Evolutionary conservation across 2,888 invertebrate species (phyloP), one percentile per base, ranked within the genome.

Genomic region (Anodontia alba): DNA sequence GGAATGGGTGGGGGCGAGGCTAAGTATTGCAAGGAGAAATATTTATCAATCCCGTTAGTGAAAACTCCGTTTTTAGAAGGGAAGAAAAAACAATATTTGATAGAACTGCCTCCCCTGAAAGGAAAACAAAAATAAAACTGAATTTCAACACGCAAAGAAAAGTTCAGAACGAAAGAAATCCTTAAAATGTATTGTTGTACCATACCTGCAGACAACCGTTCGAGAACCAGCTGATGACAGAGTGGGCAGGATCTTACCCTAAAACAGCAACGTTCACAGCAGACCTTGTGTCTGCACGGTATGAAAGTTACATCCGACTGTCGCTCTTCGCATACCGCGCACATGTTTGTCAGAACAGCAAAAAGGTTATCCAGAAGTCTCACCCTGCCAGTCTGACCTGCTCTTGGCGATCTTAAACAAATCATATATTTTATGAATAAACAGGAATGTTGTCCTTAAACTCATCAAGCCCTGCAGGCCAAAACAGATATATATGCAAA

Each of bases 251-350:
- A 36, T 33, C 46, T 26, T 10, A 69, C 43, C n/a, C 69, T 26
- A 38, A 69, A 42, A 17, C 69, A 69, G 23, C 69, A 69, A 3
- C 23, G 23, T 29, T 67, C 70, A 31, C 79, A 72, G 36, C 54
- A 68, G 1, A 78, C 80, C 23, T 67, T 77, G 54, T 80, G 80
- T 26, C 75, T 49, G 70, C 83, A 83, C 0, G 83, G 83, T 15
- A 43, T 7, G 15, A 83, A 80, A 33, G 31, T 68, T 5, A 76
- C 69, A 23, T 83, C 79, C 0, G 79, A 31, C 5, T 62, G 62
- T 33, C 62, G 62, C 33, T 62, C 33, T 10, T 17, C 20, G 20
- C 62, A 62, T 15, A 62, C 62, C 1, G 23, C 2, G 20, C 62
- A 62, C 1, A 62, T 62, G 20, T 62, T 62, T 1, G 62, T 62